Conservation (phyloP, 2,113 vertebrate genomes). For the Cygnus atratus region DNA sequence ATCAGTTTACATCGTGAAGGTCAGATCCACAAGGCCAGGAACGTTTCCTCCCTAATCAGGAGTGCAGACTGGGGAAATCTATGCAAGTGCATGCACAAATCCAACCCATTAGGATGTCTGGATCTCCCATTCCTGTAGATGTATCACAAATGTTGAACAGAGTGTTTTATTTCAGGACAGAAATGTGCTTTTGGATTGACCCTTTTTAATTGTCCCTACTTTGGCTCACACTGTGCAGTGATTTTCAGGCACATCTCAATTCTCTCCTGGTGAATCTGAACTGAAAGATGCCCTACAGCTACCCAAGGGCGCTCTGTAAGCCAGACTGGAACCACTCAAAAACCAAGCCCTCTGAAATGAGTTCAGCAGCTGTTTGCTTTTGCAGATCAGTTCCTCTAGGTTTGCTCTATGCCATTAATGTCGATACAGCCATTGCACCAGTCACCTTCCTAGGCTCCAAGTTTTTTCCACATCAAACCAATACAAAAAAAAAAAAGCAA, state of each 20-base stretch:
- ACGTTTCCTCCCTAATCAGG: not conserved
- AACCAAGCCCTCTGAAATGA: not conserved
- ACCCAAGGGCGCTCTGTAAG: not conserved
- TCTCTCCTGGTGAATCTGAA: not conserved
- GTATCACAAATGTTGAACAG: not conserved
- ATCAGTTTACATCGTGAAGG: conserved; percentile 29
- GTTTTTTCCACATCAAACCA: not conserved
- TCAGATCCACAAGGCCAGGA: not conserved
- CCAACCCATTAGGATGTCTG: not conserved
- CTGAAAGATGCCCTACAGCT: not conserved
- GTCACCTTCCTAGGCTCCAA: not conserved
- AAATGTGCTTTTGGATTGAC: not conserved
- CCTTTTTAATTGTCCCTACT: not conserved
- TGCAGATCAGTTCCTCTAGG: not conserved
- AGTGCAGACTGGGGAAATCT: not conserved
- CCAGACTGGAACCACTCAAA: not conserved
- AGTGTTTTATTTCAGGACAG: not conserved
- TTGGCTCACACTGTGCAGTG: not conserved
- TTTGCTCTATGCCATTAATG: rapidly evolving
- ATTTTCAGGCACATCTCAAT: rapidly evolving
- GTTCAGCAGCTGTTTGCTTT: not conserved
- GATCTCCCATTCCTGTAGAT: not conserved
- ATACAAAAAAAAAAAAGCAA: not conserved
- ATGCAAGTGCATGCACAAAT: not conserved
- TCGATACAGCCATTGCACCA: not conserved